Base-by-base conservation (phyloP, 1,140 invertebrate species). In the Listronotus bonariensis region DNA sequence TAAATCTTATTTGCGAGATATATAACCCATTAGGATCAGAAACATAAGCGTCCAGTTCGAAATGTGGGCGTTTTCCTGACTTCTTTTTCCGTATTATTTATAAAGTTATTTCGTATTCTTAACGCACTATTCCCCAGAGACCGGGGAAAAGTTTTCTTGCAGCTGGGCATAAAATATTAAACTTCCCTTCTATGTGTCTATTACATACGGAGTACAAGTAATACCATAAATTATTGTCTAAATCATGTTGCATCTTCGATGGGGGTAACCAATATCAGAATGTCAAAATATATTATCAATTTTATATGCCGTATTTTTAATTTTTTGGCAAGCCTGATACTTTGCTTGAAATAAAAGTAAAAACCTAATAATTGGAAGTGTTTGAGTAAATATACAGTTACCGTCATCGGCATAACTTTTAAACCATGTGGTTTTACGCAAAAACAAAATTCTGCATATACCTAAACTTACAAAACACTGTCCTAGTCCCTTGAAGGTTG, bases 141-240 rank as follows among this genome's bases (percentile, higher is more conserved):
- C 41, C 41, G n/a, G 34, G 26, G 49, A 43, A 43, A 64, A 60
- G 48, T 65, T 58, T 43, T 41, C 61, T 61, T 60, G 60, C 62
- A 68, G 55, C 67, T 68, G 55, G 51, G 55, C 41, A 65, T 68
- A 57, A 68, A 68, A 65, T 68, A 68, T 68, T 68, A 68, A 68
- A 65, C 55, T 45, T 32, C 55, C 61, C 67, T 60, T 61, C 52
- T 58, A 68, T 63, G 66, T 55, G 66, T 55, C 58, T 61, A 68
- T 68, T 68, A 68, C 66, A 68, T 63, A 68, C 59, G 42, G 59
- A 68, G 45, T 48, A 63, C 54, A 58, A 61, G 58, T 62, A 61
- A 61, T 61, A 57, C 48, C 59, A 68, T 63, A 63, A 68, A 68
- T 68, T 58, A 58, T 18, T 20, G 45, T 54, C 49, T 68, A 68